Conservation (phyloP, 1,140 invertebrate species). For the Caenorhabditis brenneri region DNA sequence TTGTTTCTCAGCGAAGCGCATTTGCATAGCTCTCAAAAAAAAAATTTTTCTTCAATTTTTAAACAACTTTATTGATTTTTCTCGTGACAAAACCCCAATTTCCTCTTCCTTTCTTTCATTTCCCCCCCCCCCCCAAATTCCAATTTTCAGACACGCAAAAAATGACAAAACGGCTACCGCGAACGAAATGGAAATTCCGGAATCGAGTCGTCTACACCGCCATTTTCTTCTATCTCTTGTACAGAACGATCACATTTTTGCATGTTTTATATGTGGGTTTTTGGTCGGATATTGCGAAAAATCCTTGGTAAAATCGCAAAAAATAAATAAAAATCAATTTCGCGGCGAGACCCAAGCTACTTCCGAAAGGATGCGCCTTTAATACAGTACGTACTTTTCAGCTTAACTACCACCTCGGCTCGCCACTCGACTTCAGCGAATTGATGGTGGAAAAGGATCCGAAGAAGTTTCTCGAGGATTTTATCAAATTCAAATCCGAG, state of each 20-base stretch:
- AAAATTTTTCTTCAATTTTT: too few relatives aligned
- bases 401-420: not conserved
- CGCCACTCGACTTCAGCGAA: conserved; percentile 12
- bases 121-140: too few relatives aligned
- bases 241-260: not conserved
- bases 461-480: not conserved
- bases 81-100: too few relatives aligned
- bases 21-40: too few relatives aligned
- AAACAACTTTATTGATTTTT: too few relatives aligned
- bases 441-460: not conserved
- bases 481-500: not conserved
- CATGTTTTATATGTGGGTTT: conserved; percentile 24
- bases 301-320: not conserved
- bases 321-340: not conserved
- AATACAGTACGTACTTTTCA: not conserved
- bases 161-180: not conserved
- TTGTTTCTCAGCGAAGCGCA: too few relatives aligned
- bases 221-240: not conserved
- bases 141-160: not conserved
- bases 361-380: too few relatives aligned
- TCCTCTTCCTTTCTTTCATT: too few relatives aligned
- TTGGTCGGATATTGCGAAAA: not conserved
- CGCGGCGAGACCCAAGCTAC: not conserved
- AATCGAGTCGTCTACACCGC: not conserved
- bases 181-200: not conserved